These are phyloP conservation scores for Callitettix versicolor DNA, from an alignment of 1,140 invertebrate genomes.

Conservation along the genomic window DNA sequence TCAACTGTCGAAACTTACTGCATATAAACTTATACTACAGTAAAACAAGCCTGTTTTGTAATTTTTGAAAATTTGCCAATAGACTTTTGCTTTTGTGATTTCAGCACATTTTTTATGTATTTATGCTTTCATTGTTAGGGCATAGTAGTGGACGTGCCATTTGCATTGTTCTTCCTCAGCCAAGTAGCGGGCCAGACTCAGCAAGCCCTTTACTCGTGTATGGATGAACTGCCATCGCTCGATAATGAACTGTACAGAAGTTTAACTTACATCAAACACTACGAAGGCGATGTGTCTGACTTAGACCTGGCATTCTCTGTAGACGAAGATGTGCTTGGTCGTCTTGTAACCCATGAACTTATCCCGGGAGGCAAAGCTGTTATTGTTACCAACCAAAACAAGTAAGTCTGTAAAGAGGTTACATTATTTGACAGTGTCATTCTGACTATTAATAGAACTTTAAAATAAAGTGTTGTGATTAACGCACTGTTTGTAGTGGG, in stretches of 20 bases:
- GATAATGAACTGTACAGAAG: constrained; percentile 94
- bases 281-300: constrained; percentile 84
- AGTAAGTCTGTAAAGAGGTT: constrained; percentile 54
- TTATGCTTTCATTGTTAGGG: constrained; percentile 46
- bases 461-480: no score
- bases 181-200: constrained; percentile 92
- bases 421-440: no score
- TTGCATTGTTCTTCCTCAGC: constrained; percentile 96
- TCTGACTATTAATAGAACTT: no score
- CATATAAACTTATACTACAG: no score
- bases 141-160: constrained; percentile 96
- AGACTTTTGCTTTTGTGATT: no score
- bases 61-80: no score
- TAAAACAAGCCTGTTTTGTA: no score
- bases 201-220: constrained; percentile 82
- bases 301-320: constrained; percentile 94
- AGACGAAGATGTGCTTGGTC: constrained; percentile 91
- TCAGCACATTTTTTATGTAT: no score
- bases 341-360: constrained; percentile 80
- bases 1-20: no score
- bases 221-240: constrained; percentile 93
- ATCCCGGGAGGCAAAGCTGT: constrained; percentile 87
- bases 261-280: constrained; percentile 94
- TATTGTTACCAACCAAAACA: constrained; percentile 93
- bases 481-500: no score